A percentile compares a stretch with the other conserved stretches of the same genome.
Evolutionary conservation across 2,888 invertebrate genomes (phyloP).

Genomic region (Operophtera brumata): DNA sequence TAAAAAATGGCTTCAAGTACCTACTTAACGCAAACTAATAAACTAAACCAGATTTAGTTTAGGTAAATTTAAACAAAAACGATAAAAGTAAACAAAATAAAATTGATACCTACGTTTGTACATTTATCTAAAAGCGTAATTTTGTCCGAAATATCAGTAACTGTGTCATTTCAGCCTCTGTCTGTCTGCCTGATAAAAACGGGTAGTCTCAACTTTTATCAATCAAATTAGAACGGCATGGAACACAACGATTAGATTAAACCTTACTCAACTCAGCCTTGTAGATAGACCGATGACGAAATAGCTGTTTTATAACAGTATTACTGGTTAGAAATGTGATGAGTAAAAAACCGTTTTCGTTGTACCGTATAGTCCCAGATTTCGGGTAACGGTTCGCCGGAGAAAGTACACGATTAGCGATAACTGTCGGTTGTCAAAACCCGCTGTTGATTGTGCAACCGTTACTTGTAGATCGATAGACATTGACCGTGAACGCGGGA

Average conservation of each 20-base stretch:
- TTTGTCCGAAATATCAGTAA: too few species aligned
- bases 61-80: too few species aligned
- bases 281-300: constrained; percentile 61
- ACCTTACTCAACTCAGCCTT: constrained; percentile 49
- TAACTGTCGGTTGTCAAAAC: constrained; percentile 67
- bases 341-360: constrained; percentile 65
- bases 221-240: constrained; percentile 4
- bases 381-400: constrained; percentile 67
- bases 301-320: constrained; percentile 76
- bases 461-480: constrained; percentile 41
- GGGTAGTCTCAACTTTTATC: constrained; percentile 2
- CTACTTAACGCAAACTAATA: too few species aligned
- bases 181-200: not conserved
- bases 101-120: too few species aligned
- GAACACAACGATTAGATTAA: constrained; percentile 14
- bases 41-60: too few species aligned
- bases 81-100: too few species aligned
- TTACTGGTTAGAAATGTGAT: constrained; percentile 68
- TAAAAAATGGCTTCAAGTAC: too few species aligned
- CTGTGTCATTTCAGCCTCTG: not conserved
- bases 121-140: too few species aligned
- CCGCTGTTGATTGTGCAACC: constrained; percentile 51
- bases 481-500: constrained; percentile 38
- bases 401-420: constrained; percentile 75
- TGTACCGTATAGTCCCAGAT: constrained; percentile 76